Evolutionary conservation across 2,888 invertebrate species (phyloP), one percentile per base, ranked within the genome.

Genomic region (Diplazon laetatorius): DNA sequence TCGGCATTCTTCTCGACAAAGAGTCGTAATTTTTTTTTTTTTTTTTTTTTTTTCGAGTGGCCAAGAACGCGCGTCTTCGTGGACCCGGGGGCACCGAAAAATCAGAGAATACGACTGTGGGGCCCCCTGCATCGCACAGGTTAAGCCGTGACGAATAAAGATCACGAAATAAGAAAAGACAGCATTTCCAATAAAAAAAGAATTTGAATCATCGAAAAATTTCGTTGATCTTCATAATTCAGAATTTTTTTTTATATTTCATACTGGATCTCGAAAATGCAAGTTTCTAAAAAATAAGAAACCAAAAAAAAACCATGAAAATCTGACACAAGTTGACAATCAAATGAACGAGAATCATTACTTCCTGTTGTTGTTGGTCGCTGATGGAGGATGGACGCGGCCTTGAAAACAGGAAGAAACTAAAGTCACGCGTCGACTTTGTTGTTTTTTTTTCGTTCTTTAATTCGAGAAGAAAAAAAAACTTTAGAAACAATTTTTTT

Each of bases 1-100:
- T 50, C 57, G 57, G 52, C 68, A 68, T 55, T 73, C 37, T 74
- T 60, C n/a, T n/a, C 65, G 52, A 72, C 80, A 80, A 81, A 80
- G 80, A 82, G 50, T 59, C 81, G 76, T 81, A 78, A 81, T 82
- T 80, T 76, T 79, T 80, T 82, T 80, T 76, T 79, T 80, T n/a
- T n/a, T n/a, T n/a, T n/a, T n/a, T 63, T 62, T n/a, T n/a, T 35
- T 60, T 76, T 68, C 14, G 63, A 80, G 76, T 82, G 70, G 80
- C 65, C 48, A 52, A 25, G n/a, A 52, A 37, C 10, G 14, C 9
- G 46, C 55, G n/a, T 50, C 37, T 14, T 39, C 37, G 50, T 18
- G 65, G 20, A 2, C 39, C 18, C 10, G n/a, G 65, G 50, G 25
- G 63, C 46, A 69, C 63, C 59, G 55, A 73, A 69, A 73, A 73